These are phyloP conservation scores for Plecturocebus donacophilus DNA, from an alignment of 2,113 vertebrate species.

Conservation along the genomic window DNA sequence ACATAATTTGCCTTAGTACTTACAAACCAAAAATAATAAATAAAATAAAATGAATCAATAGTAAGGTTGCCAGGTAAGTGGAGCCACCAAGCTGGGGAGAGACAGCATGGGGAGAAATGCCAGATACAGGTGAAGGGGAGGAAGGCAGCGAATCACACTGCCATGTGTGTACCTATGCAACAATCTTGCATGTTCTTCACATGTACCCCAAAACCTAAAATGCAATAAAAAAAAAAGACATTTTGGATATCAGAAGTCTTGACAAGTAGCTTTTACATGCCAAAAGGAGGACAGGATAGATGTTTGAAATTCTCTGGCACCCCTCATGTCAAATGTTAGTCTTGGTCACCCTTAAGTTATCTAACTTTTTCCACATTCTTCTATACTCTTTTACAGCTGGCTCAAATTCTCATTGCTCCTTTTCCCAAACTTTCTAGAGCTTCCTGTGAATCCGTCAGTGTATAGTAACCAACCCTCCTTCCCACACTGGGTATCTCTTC, in stretches of 20 bases:
- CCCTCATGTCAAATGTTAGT: not conserved
- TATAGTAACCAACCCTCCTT: not conserved
- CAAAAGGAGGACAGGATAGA: not conserved
- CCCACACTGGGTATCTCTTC: not conserved
- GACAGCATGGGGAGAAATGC: no score
- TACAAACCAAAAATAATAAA: not conserved
- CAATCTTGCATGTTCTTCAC: no score
- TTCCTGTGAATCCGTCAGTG: not conserved
- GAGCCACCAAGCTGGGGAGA: not conserved
- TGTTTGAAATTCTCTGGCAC: not conserved
- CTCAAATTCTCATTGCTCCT: not conserved
- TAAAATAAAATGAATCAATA: not conserved
- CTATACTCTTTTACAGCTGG: not conserved
- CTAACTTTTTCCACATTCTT: not conserved
- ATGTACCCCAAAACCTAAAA: no score
- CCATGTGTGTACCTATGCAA: no score
- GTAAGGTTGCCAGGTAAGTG: not conserved
- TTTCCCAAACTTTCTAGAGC: not conserved
- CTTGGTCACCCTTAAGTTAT: not conserved
- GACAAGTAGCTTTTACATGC: not conserved
- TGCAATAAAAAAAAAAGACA: not conserved
- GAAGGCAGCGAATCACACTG: no score
- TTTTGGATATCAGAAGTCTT: not conserved
- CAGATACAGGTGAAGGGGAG: no score
- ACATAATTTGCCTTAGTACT: not conserved